phyloP scores from a whole-genome alignment of 2,888 invertebrate genomes.

The Chirona hameri region DNA sequence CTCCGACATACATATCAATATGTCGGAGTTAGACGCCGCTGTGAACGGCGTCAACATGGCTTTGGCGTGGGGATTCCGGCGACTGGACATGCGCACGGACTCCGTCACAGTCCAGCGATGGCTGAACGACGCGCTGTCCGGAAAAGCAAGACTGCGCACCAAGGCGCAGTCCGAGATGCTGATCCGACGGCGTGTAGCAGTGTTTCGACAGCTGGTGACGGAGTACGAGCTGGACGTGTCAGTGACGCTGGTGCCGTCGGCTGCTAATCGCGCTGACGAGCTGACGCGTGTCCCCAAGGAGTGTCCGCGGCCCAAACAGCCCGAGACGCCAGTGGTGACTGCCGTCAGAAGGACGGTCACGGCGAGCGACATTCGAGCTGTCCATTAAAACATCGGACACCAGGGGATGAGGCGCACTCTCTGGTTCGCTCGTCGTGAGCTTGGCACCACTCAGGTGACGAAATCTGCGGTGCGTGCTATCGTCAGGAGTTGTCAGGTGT shows the following conservation, averaged over 20 bases:
- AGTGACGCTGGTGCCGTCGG: not conserved
- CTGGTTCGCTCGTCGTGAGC: not conserved
- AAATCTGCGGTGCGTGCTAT: not conserved
- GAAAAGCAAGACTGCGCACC: not conserved
- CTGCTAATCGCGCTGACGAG: conserved; percentile 24
- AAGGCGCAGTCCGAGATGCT: not conserved
- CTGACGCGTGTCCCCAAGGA: not conserved
- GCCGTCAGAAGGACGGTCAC: conserved; percentile 34
- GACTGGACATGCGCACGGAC: not conserved
- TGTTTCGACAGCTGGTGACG: not conserved
- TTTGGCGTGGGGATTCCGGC: conserved; percentile 24
- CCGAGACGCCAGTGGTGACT: conserved; percentile 27
- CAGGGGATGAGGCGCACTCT: not conserved
- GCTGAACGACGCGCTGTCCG: not conserved
- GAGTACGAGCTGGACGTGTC: conserved; percentile 13
- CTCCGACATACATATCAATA: conserved; percentile 26
- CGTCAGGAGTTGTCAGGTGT: not conserved
- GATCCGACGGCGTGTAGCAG: not conserved
- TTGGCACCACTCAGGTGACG: not conserved
- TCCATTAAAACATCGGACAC: conserved; percentile 28
- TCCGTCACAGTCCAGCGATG: not conserved
- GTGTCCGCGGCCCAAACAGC: not conserved
- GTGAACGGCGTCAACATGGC: no score
- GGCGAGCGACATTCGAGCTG: conserved; percentile 33
- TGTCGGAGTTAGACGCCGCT: conserved; percentile 11